Percentiles rank a stretch among this genome's conserved stretches.
Conservation (phyloP, 2,888 invertebrate species). For the Elmis aenea region DNA sequence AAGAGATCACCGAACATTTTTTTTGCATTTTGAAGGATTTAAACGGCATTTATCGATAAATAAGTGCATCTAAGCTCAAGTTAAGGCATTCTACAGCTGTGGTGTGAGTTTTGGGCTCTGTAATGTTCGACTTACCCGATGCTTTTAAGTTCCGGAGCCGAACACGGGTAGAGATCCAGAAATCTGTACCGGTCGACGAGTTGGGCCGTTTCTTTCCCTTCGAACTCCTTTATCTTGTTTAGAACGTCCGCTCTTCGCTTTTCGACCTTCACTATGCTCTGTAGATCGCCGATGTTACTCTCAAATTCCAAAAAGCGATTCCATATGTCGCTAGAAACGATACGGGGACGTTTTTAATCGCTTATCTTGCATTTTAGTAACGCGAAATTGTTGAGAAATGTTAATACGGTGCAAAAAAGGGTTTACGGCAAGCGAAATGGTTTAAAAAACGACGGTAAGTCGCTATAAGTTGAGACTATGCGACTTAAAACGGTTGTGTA, state of each 20-base stretch:
- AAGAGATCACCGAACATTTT: no score
- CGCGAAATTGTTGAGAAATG: no score
- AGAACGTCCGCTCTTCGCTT: constrained; percentile 85
- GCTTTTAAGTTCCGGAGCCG: constrained; percentile 81
- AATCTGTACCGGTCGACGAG: constrained; percentile 96
- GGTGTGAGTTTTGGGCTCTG: no score
- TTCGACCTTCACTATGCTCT: constrained; percentile 96
- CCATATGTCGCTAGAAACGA: constrained; percentile 85
- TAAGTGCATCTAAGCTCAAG: no score
- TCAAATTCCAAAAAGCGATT: constrained; percentile 98
- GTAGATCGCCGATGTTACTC: constrained; percentile 95
- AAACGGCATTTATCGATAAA: no score
- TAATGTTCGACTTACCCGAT: no score
- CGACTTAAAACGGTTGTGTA: no score
- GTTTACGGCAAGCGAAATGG: background rate
- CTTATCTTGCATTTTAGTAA: no score
- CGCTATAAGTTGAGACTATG: no score
- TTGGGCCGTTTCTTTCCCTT: constrained; percentile 95
- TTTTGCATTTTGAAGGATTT: no score
- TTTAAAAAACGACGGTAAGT: constrained; percentile 3
- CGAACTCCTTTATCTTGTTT: constrained; percentile 93
- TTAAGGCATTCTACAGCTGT: no score
- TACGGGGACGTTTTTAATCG: background rate
- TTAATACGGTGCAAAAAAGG: background rate
- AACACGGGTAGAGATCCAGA: constrained; percentile 90